Percentiles rank a stretch among this genome's conserved stretches.
Conservation (phyloP, 2,113 vertebrate species). For the Camelus bactrianus region DNA sequence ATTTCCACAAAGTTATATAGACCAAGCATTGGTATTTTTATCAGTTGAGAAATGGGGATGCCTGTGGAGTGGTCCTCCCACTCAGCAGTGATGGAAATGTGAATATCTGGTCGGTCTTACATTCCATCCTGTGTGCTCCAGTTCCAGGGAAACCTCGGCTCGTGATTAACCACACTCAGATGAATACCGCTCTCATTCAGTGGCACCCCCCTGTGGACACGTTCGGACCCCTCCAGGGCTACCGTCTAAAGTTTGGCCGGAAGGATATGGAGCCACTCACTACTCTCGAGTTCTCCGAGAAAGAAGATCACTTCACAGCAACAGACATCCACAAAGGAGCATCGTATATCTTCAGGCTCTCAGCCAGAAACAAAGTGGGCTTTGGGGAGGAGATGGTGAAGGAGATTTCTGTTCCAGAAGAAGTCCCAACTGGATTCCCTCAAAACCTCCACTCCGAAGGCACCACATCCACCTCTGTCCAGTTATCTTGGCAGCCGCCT, state of each 20-base stretch:
- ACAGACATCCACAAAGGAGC: constrained; percentile 99
- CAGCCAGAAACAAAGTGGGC: constrained; percentile 98
- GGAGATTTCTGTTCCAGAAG: constrained; percentile 96
- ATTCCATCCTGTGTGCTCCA: constrained; percentile 82
- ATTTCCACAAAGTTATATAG: not conserved
- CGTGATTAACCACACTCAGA: constrained; percentile 98
- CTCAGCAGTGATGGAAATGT: not conserved
- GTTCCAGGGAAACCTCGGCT: constrained; percentile 98
- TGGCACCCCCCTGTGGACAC: constrained; percentile 97
- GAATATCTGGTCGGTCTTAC: constrained; percentile 9
- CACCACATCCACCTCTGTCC: constrained; percentile 94
- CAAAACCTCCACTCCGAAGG: constrained; percentile 95
- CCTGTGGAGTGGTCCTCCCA: not conserved
- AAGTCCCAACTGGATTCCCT: constrained; percentile 96
- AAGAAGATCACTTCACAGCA: constrained; percentile 98
- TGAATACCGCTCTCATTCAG: constrained; percentile 98
- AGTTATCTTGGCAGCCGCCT: constrained; percentile 96
- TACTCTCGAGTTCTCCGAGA: constrained; percentile 96
- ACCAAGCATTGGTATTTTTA: not conserved
- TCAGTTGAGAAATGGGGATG: not conserved
- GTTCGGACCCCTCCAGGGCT: constrained; percentile 95
- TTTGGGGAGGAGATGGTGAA: constrained; percentile 98
- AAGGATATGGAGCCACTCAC: constrained; percentile 95
- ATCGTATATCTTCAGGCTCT: constrained; percentile 95
- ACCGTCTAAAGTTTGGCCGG: constrained; percentile 96